Conservation (phyloP, 2,888 invertebrate genomes). For the Cheilosia vulpina region DNA sequence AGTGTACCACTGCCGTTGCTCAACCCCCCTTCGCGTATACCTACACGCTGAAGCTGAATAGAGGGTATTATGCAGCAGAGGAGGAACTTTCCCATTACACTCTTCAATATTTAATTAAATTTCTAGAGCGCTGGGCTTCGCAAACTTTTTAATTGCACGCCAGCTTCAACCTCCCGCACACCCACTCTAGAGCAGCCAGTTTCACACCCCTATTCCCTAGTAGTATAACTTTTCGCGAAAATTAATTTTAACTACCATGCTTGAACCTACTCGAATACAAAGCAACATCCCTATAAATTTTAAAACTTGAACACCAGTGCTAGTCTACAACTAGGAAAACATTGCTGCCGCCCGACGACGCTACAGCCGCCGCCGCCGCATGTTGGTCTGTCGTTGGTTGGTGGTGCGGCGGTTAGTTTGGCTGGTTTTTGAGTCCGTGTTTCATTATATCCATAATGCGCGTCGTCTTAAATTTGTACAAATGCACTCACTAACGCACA, state of each 20-base stretch:
- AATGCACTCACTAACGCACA: slow-evolving; percentile 25
- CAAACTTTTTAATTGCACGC: slow-evolving; percentile 77
- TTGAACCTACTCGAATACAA: slow-evolving; percentile 76
- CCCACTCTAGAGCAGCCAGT: slow-evolving; percentile 14
- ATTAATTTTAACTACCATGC: slow-evolving; percentile 77
- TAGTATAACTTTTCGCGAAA: slow-evolving; percentile 76
- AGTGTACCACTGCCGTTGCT: slow-evolving; percentile 30
- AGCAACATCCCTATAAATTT: slow-evolving; percentile 76
- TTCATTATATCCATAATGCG: slow-evolving; percentile 65
- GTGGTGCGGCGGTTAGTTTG: slow-evolving; percentile 48
- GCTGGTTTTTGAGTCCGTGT: slow-evolving; percentile 57
- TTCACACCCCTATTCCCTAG: slow-evolving; percentile 62
- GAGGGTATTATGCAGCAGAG: slow-evolving; percentile 66
- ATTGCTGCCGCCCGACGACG: slow-evolving; percentile 23
- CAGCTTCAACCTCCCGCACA: slow-evolving; percentile 58
- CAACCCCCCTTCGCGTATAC: slow-evolving; percentile 19
- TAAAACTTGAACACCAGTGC: slow-evolving; percentile 71
- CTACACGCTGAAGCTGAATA: slow-evolving; percentile 53
- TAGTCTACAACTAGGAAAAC: slow-evolving; percentile 51
- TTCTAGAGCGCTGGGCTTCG: slow-evolving; percentile 75
- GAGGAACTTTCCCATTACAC: slow-evolving; percentile 77
- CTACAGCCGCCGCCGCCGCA: slow-evolving; percentile 28
- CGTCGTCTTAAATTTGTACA: slow-evolving; percentile 47
- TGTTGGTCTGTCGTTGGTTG: slow-evolving; percentile 54
- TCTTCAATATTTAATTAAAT: slow-evolving; percentile 78